A percentile compares a stretch with the other conserved stretches of the same genome.
These are phyloP conservation scores for Myathropa florea DNA, from an alignment of 2,888 invertebrate genomes.

Conservation along the genomic window DNA sequence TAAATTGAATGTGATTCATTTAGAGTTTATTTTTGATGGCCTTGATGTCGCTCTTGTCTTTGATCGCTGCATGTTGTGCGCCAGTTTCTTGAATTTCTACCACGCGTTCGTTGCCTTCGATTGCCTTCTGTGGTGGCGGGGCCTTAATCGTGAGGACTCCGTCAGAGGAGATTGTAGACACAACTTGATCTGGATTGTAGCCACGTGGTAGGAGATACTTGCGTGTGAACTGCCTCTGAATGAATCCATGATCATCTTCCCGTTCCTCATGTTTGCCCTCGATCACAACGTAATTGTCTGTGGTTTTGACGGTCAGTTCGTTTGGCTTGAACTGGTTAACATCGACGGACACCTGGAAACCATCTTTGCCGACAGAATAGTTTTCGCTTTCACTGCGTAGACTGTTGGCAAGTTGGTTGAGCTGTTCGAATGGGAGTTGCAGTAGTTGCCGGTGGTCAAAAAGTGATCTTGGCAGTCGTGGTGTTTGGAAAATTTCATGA, in stretches of 20 bases:
- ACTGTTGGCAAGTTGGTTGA: slow-evolving; percentile 76
- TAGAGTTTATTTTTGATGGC: slow-evolving; percentile 13
- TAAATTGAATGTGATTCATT: background rate
- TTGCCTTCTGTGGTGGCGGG: slow-evolving; percentile 82
- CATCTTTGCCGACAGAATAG: slow-evolving; percentile 81
- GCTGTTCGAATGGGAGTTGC: slow-evolving; percentile 85
- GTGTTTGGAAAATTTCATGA: slow-evolving; percentile 41
- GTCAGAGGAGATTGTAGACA: slow-evolving; percentile 86
- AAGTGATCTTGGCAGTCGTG: slow-evolving; percentile 9
- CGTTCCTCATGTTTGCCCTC: slow-evolving; percentile 89
- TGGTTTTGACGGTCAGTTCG: slow-evolving; percentile 87
- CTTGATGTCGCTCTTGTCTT: slow-evolving; percentile 23
- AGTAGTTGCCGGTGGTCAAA: slow-evolving; percentile 84
- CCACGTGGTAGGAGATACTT: slow-evolving; percentile 87
- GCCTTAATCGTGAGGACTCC: slow-evolving; percentile 86
- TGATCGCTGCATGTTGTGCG: slow-evolving; percentile 79
- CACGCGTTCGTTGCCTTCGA: slow-evolving; percentile 81
- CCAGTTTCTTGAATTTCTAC: slow-evolving; percentile 87
- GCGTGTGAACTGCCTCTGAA: slow-evolving; percentile 86
- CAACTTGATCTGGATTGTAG: slow-evolving; percentile 86
- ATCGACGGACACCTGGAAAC: slow-evolving; percentile 86
- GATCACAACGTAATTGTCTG: slow-evolving; percentile 85
- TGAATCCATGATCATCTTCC: slow-evolving; percentile 85
- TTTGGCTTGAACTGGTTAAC: slow-evolving; percentile 88
- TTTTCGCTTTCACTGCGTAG: slow-evolving; percentile 13